phyloP scores from a whole-genome alignment of 2,888 invertebrate genomes.

The Cerastis rubricosa region DNA sequence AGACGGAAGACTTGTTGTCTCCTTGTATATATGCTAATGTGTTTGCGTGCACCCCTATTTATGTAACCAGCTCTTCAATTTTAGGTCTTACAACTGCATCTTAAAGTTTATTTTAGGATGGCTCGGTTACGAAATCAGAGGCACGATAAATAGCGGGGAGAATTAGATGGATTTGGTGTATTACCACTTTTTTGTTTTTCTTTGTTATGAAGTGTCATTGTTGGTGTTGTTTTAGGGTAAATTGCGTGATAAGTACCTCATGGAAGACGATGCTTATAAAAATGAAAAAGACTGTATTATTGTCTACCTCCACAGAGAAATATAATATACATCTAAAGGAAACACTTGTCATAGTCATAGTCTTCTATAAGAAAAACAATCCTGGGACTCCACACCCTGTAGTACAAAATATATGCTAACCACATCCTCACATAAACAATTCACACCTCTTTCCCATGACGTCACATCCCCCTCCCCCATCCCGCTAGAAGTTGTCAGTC shows the following conservation, averaged over 20 bases:
- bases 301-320: too few relatives aligned
- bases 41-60: slow-evolving; percentile 69
- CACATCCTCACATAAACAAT: slow-evolving; percentile 6
- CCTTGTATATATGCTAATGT: slow-evolving; percentile 85
- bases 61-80: slow-evolving; percentile 38
- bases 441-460: neutral
- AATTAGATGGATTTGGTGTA: slow-evolving; percentile 60
- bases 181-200: slow-evolving; percentile 44
- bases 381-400: neutral
- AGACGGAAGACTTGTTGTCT: slow-evolving; percentile 72
- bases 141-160: slow-evolving; percentile 47
- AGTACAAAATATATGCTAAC: neutral
- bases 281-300: neutral
- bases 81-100: slow-evolving; percentile 43
- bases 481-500: neutral
- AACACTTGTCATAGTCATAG: neutral
- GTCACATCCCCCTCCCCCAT: neutral
- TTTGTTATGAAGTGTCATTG: slow-evolving; percentile 44
- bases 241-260: neutral
- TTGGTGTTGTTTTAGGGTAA: slow-evolving; percentile 27
- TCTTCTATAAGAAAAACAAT: neutral
- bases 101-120: slow-evolving; percentile 51
- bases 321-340: neutral
- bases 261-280: neutral
- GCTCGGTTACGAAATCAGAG: slow-evolving; percentile 48